Percentiles rank a stretch among this genome's conserved stretches.
These are phyloP conservation scores for Drosophila erecta DNA, from an alignment of 1,140 invertebrate species.

Conservation along the genomic window DNA sequence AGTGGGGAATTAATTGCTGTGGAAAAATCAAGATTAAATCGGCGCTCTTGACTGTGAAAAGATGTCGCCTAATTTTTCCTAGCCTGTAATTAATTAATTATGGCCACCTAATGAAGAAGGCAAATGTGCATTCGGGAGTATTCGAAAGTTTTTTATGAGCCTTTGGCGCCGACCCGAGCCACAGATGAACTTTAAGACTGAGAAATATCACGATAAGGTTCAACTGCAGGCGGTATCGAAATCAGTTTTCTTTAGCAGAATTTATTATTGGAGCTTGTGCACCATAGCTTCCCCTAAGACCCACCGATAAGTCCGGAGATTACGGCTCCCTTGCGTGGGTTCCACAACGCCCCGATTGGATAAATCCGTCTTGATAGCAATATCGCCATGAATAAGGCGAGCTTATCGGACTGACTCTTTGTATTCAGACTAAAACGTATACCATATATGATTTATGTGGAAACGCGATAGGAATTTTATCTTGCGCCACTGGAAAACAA, in stretches of 20 bases:
- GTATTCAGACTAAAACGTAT: slow-evolving; percentile 16
- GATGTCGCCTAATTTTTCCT: slow-evolving; percentile 74
- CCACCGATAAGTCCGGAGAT: slow-evolving; percentile 53
- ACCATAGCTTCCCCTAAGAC: slow-evolving; percentile 57
- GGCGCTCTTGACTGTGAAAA: slow-evolving; percentile 67
- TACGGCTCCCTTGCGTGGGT: slow-evolving; percentile 36
- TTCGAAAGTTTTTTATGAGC: slow-evolving; percentile 58
- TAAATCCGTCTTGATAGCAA: slow-evolving; percentile 20
- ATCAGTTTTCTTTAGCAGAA: slow-evolving; percentile 24
- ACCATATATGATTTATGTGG: slow-evolving; percentile 7
- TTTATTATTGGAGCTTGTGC: slow-evolving; percentile 15
- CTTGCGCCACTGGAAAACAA: slow-evolving; percentile 11
- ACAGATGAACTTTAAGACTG: slow-evolving; percentile 18
- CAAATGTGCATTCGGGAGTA: slow-evolving; percentile 6
- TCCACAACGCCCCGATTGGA: slow-evolving; percentile 40
- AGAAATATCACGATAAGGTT: slow-evolving; percentile 48
- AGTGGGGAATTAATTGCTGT: slow-evolving; percentile 70
- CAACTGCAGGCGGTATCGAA: slow-evolving; percentile 34
- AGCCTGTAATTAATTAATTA: slow-evolving; percentile 78
- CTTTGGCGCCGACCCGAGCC: slow-evolving; percentile 47
- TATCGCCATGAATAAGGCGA: slow-evolving; percentile 61
- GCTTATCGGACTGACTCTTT: slow-evolving; percentile 42
- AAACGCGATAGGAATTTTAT: slow-evolving; percentile 13
- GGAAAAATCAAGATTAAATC: slow-evolving; percentile 72
- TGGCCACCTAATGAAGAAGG: slow-evolving; percentile 29